Percentiles rank a stretch among this genome's conserved stretches.
These are phyloP conservation scores for Archocentrus centrarchus DNA, from an alignment of 2,113 vertebrate genomes.

Conservation along the genomic window DNA sequence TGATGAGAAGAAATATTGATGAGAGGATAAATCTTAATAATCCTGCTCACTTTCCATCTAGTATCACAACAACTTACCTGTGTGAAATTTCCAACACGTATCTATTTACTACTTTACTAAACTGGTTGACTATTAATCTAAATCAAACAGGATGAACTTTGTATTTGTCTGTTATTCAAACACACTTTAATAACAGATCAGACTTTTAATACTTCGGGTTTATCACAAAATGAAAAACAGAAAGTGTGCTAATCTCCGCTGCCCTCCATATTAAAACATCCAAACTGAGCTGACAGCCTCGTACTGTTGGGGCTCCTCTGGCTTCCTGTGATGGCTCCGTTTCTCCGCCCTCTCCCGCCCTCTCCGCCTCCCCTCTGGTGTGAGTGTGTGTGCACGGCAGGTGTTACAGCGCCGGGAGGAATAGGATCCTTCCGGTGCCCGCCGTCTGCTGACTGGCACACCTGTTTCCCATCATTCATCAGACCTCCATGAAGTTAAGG, in stretches of 20 bases:
- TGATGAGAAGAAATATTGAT: background rate
- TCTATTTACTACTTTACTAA: background rate
- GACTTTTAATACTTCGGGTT: background rate
- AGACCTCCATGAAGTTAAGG: background rate
- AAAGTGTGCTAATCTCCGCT: background rate
- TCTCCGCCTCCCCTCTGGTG: background rate
- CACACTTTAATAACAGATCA: background rate
- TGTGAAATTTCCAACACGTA: background rate
- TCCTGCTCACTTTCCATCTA: background rate
- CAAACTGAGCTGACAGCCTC: background rate
- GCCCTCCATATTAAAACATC: too few species aligned
- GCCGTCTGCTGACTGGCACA: background rate
- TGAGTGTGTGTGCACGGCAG: background rate
- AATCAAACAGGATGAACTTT: background rate
- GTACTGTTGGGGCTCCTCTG: background rate
- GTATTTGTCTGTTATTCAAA: background rate
- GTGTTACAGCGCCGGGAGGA: background rate
- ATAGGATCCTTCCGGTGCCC: background rate
- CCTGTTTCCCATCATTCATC: background rate
- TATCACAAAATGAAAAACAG: background rate
- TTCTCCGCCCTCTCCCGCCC: background rate
- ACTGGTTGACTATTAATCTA: background rate
- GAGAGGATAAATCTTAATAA: background rate
- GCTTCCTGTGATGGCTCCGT: background rate
- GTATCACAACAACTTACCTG: background rate